Evolutionary conservation across 2,888 invertebrate species (phyloP).

Genomic region (Tryphoninae sp.): DNA sequence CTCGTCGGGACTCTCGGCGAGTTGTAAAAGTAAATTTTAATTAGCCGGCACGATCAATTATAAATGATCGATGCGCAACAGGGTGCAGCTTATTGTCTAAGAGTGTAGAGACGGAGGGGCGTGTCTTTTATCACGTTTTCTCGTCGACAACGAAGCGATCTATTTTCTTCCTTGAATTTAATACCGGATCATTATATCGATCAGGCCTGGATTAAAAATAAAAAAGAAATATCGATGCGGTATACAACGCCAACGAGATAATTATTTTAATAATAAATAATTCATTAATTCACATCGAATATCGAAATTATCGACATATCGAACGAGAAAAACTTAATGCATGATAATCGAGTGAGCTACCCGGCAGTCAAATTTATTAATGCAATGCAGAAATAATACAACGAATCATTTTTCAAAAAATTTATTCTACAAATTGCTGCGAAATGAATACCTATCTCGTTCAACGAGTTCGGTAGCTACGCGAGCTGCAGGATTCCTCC

Average conservation of each 20-base stretch:
- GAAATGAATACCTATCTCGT: too few species aligned
- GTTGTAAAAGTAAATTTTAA: conserved; percentile 21
- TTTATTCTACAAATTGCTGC: too few species aligned
- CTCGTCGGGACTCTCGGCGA: not conserved
- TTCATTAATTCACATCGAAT: conserved; percentile 57
- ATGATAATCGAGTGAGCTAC: too few species aligned
- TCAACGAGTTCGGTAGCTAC: too few species aligned
- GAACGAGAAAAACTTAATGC: too few species aligned
- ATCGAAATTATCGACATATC: too few species aligned
- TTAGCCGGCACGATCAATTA: conserved; percentile 41
- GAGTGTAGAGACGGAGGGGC: not conserved
- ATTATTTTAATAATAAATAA: conserved; percentile 63
- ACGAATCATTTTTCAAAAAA: too few species aligned
- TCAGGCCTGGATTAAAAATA: conserved; percentile 10
- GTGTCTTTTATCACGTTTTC: not conserved
- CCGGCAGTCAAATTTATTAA: too few species aligned
- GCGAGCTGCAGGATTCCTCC: too few species aligned
- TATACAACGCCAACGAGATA: conserved; percentile 26
- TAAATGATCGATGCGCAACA: conserved; percentile 20
- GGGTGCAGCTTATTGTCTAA: not conserved
- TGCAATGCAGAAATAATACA: too few species aligned
- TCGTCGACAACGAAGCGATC: conserved; percentile 11
- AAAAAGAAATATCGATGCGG: not conserved
- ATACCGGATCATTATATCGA: conserved; percentile 15
- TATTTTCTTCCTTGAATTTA: conserved; percentile 16